A percentile compares a stretch with the other conserved stretches of the same genome.
Conservation (phyloP, 2,888 invertebrate genomes). For the Dioctria rufipes region DNA sequence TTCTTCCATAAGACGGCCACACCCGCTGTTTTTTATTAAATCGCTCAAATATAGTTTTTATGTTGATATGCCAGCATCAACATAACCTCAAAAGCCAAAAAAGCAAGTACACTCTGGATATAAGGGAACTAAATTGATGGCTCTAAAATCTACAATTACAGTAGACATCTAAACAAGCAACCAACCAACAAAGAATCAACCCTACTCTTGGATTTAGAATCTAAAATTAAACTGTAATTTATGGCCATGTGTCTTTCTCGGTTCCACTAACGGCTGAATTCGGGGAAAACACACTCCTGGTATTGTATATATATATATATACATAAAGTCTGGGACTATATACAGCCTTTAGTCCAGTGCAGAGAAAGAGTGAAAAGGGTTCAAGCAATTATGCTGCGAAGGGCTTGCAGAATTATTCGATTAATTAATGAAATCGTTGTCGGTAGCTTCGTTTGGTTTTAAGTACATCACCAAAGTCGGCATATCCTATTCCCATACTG, state of each 20-base stretch:
- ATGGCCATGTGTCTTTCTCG: constrained; percentile 56
- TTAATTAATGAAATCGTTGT: constrained; percentile 24
- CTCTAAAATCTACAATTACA: constrained; percentile 47
- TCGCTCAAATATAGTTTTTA: not conserved
- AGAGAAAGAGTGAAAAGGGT: constrained; percentile 8
- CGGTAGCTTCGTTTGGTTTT: not conserved
- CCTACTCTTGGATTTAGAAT: constrained; percentile 53
- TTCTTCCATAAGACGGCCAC: not conserved
- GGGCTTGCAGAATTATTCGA: constrained; percentile 13
- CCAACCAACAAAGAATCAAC: not conserved
- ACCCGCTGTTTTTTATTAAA: not conserved
- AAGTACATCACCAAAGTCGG: not conserved
- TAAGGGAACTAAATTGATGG: constrained; percentile 4
- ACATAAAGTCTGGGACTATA: not conserved
- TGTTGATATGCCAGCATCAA: not conserved
- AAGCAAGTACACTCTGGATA: constrained; percentile 1
- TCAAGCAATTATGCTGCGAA: constrained; percentile 4
- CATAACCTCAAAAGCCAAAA: constrained; percentile 14
- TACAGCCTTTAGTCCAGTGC: not conserved
- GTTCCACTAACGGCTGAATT: not conserved
- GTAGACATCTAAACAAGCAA: not conserved
- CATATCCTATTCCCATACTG: not conserved
- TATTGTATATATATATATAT: not conserved
- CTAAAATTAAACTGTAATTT: constrained; percentile 58
- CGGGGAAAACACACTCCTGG: not conserved